Evolutionary conservation across 2,113 vertebrate genomes (phyloP).

Genomic region (Maccullochella peelii): DNA sequence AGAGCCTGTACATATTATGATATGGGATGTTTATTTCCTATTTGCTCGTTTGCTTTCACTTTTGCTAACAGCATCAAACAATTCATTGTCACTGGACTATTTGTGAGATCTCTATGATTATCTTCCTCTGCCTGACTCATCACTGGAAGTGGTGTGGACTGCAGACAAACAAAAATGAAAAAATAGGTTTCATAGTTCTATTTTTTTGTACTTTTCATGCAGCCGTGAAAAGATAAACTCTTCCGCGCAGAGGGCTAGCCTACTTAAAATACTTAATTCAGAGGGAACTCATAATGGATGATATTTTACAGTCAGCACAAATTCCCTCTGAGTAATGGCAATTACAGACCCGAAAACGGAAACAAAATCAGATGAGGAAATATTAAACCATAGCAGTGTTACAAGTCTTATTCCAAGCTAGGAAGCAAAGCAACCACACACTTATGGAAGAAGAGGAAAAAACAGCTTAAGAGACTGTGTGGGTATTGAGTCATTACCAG

Average conservation of each 20-base stretch:
- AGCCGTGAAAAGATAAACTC: conserved; percentile 53
- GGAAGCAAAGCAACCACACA: conserved; percentile 5
- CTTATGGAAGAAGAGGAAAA: not conserved
- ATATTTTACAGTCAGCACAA: conserved; percentile 49
- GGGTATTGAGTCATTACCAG: conserved; percentile 46
- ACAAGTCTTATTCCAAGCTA: not conserved
- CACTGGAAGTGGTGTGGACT: conserved; percentile 40
- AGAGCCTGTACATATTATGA: conserved; percentile 78
- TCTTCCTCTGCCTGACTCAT: conserved; percentile 48
- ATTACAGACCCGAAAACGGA: conserved; percentile 26
- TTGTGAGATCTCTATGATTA: conserved; percentile 52
- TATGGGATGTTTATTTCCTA: conserved; percentile 70
- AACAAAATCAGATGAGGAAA: conserved; percentile 27
- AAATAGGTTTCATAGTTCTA: conserved; percentile 25
- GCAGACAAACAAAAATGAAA: conserved; percentile 15
- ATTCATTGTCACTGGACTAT: conserved; percentile 55
- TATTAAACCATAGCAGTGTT: conserved; percentile 27
- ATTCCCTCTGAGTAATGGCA: conserved; percentile 39
- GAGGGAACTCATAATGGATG: conserved; percentile 44
- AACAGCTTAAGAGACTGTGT: conserved; percentile 30
- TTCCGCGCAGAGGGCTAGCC: conserved; percentile 28
- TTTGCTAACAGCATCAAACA: conserved; percentile 47
- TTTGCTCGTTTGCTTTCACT: conserved; percentile 50
- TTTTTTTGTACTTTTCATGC: conserved; percentile 46
- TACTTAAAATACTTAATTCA: conserved; percentile 56